Percentiles rank a stretch among this genome's conserved stretches.
phyloP scores from a whole-genome alignment of 2,113 vertebrate genomes.

The Scomber japonicus region DNA sequence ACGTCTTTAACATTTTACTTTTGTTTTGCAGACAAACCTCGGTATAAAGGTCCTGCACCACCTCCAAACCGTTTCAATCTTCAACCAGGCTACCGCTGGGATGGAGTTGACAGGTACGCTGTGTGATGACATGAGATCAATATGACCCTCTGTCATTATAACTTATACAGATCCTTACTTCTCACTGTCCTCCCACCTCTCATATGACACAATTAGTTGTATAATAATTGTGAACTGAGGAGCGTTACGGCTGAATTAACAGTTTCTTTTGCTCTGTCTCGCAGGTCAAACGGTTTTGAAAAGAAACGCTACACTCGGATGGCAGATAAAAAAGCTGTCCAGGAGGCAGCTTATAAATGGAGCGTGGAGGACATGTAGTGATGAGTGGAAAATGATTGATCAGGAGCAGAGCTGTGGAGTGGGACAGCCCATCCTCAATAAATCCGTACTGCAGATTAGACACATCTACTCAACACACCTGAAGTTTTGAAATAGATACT shows the following conservation, averaged over 20 bases:
- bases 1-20: neutral
- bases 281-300: conserved; percentile 96
- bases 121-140: neutral
- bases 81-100: conserved; percentile 96
- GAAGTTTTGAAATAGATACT: conserved; percentile 13
- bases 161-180: neutral
- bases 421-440: neutral
- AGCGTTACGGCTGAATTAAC: conserved; percentile 2
- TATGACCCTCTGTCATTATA: neutral
- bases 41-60: conserved; percentile 92
- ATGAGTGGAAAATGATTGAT: neutral
- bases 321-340: conserved; percentile 90
- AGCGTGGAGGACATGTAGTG: conserved; percentile 96
- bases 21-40: conserved; percentile 86
- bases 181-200: neutral
- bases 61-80: conserved; percentile 95
- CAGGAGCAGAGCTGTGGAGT: neutral
- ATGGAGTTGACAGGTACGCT: conserved; percentile 93
- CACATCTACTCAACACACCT: neutral
- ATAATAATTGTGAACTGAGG: neutral
- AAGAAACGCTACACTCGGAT: conserved; percentile 91
- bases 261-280: conserved; percentile 11
- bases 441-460: neutral
- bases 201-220: neutral
- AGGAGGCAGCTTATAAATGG: conserved; percentile 97